These are phyloP conservation scores for Augochlora pura DNA, from an alignment of 1,140 invertebrate species.

Conservation along the genomic window DNA sequence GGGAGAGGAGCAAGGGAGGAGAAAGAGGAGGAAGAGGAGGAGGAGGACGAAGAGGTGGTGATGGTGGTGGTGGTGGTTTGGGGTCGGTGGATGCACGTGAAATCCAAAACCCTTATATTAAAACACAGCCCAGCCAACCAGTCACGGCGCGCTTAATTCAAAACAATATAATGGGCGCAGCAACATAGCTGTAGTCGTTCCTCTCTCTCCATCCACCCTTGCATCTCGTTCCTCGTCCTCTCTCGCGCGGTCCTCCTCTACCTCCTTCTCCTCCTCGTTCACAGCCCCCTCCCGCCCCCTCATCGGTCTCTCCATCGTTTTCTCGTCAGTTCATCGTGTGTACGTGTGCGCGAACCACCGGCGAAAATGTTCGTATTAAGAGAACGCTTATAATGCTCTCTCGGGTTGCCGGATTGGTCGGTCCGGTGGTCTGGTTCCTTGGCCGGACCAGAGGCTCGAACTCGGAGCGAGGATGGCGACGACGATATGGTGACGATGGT, in stretches of 20 bases:
- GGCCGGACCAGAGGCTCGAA: conserved; percentile 4
- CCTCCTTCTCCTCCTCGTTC: background rate
- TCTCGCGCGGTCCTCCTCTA: background rate
- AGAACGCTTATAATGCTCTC: conserved; percentile 31
- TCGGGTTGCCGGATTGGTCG: background rate
- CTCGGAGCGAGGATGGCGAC: conserved; percentile 1
- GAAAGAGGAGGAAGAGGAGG: no score
- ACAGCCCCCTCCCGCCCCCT: conserved; percentile 1
- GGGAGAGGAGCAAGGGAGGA: background rate
- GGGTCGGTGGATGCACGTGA: conserved; percentile 67
- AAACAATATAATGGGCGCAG: conserved; percentile 72
- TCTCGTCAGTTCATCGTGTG: background rate
- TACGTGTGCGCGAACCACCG: background rate
- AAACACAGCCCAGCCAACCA: conserved; percentile 62
- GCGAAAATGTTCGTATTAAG: conserved; percentile 30
- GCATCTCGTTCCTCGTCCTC: background rate
- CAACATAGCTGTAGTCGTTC: conserved; percentile 61
- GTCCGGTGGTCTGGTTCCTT: conserved; percentile 8
- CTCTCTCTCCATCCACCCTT: background rate
- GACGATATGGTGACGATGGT: conserved; percentile 54
- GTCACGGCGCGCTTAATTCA: conserved; percentile 67
- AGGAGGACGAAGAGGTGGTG: conserved; percentile 32
- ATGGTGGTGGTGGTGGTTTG: conserved; percentile 18
- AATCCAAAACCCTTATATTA: conserved; percentile 74
- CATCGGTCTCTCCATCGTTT: background rate